Conservation (phyloP, 2,113 vertebrate genomes). For the Catharus fuscescens region DNA sequence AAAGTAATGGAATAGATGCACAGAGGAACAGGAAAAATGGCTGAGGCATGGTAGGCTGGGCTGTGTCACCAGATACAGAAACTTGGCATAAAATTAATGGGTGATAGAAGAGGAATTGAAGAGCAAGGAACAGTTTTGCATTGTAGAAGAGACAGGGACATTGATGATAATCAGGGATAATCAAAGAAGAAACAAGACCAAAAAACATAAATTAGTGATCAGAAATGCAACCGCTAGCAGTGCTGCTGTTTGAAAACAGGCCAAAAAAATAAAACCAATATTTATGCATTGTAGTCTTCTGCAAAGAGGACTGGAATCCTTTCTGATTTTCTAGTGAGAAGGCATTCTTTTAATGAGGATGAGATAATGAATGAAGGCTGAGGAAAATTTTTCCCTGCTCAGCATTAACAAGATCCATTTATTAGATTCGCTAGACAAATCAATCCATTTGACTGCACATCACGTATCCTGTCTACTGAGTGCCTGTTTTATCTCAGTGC, state of each 20-base stretch:
- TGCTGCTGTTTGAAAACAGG: slow-evolving; percentile 63
- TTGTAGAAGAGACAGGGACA: background rate
- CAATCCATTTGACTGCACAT: slow-evolving; percentile 75
- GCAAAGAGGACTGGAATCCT: background rate
- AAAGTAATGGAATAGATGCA: background rate
- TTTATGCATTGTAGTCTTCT: slow-evolving; percentile 42
- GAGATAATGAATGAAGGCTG: slow-evolving; percentile 72
- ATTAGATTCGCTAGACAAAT: slow-evolving; percentile 77
- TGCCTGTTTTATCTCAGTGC: slow-evolving; percentile 64
- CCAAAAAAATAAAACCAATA: background rate
- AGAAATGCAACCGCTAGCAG: slow-evolving; percentile 26
- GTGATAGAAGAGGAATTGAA: background rate
- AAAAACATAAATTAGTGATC: background rate
- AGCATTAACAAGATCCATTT: slow-evolving; percentile 71
- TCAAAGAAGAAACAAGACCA: slow-evolving; percentile 4
- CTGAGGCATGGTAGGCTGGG: background rate
- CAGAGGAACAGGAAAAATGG: background rate
- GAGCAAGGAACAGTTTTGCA: background rate
- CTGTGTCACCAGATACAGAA: background rate
- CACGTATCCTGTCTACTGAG: slow-evolving; percentile 68
- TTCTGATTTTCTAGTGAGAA: slow-evolving; percentile 42
- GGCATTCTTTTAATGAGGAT: slow-evolving; percentile 66
- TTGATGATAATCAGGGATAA: background rate
- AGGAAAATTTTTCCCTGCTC: slow-evolving; percentile 64
- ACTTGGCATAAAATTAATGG: background rate